Percentiles rank a stretch among this genome's conserved stretches.
Evolutionary conservation across 1,140 invertebrate genomes (phyloP).

Genomic region (Achatina immaculata): DNA sequence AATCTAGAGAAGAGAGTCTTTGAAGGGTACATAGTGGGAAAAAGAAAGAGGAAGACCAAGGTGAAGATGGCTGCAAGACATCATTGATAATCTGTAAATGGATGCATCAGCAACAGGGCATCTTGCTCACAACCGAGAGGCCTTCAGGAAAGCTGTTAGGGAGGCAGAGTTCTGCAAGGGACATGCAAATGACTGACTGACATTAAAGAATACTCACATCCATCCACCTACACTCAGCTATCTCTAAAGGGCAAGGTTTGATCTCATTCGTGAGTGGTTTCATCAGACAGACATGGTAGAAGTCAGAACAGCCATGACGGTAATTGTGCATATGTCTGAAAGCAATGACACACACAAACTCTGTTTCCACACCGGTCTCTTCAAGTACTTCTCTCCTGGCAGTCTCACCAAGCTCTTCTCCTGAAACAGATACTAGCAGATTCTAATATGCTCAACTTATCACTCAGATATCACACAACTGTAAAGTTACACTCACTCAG

Average conservation of each 20-base stretch:
- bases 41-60: too few species aligned
- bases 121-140: too few species aligned
- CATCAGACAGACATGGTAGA: constrained; percentile 84
- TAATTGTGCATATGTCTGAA: constrained; percentile 80
- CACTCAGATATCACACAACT: background rate
- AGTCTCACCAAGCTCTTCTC: constrained; percentile 84
- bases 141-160: too few species aligned
- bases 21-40: too few species aligned
- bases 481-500: background rate
- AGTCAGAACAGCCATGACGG: constrained; percentile 85
- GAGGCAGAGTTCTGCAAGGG: too few species aligned
- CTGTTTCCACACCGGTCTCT: constrained; percentile 86
- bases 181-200: too few species aligned
- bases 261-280: constrained; percentile 77
- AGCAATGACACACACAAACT: constrained; percentile 82
- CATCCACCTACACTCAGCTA: constrained; percentile 85
- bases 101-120: too few species aligned
- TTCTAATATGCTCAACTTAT: background rate
- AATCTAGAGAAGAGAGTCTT: too few species aligned
- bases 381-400: constrained; percentile 88
- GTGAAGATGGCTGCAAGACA: too few species aligned
- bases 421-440: constrained; percentile 73
- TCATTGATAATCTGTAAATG: too few species aligned
- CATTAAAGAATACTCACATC: constrained; percentile 56
- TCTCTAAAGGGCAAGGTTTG: constrained; percentile 80